A percentile compares a stretch with the other conserved stretches of the same genome.
These are phyloP conservation scores for Myopa testacea DNA, from an alignment of 2,888 invertebrate genomes.

Conservation along the genomic window DNA sequence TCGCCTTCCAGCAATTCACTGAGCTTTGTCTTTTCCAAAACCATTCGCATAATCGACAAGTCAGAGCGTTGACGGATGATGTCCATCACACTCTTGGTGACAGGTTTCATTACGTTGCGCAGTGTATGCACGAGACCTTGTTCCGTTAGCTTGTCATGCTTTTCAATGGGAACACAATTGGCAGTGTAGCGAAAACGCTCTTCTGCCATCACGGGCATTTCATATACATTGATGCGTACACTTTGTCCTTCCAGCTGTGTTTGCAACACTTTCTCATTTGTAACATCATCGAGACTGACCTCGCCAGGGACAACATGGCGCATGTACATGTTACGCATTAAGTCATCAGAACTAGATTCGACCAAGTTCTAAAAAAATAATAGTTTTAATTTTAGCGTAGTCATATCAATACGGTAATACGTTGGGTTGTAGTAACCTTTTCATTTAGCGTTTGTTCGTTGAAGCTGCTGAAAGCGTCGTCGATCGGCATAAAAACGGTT, in stretches of 20 bases:
- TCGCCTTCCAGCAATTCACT: slow-evolving; percentile 70
- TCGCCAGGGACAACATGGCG: slow-evolving; percentile 73
- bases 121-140: slow-evolving; percentile 78
- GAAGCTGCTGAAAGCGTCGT: slow-evolving; percentile 73
- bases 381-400: slow-evolving; percentile 9
- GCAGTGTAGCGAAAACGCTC: slow-evolving; percentile 70
- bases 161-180: slow-evolving; percentile 76
- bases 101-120: slow-evolving; percentile 73
- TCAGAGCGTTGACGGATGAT: slow-evolving; percentile 72
- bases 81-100: slow-evolving; percentile 71
- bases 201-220: slow-evolving; percentile 56
- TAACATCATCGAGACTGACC: slow-evolving; percentile 71
- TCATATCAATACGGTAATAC: not conserved
- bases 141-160: slow-evolving; percentile 73
- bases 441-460: slow-evolving; percentile 70
- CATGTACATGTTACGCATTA: slow-evolving; percentile 70
- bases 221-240: slow-evolving; percentile 66
- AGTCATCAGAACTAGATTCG: slow-evolving; percentile 61
- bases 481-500: slow-evolving; percentile 75
- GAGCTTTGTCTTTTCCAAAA: slow-evolving; percentile 73
- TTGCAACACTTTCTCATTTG: slow-evolving; percentile 71
- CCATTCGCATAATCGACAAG: slow-evolving; percentile 71
- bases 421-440: slow-evolving; percentile 67
- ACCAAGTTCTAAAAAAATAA: slow-evolving; percentile 69
- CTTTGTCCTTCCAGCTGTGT: slow-evolving; percentile 62